Base-by-base conservation (phyloP, 2,797 vertebrate species). In the Pangasius krempfi region DNA sequence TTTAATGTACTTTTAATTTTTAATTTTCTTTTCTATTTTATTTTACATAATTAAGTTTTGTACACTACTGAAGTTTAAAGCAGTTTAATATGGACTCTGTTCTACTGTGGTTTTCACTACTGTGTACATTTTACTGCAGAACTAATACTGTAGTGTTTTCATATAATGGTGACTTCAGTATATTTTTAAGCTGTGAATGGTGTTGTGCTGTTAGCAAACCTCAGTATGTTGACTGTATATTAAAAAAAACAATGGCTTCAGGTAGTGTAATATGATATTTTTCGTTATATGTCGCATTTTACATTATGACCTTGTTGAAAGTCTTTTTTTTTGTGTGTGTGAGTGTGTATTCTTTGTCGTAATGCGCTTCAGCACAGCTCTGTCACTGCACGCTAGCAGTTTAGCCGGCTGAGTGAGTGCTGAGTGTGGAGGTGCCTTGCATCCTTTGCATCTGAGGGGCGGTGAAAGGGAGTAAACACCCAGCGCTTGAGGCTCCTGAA, bases 401-500 rank as follows among this genome's bases (percentile, higher is more conserved):
- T 47, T 12, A 73, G 8, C 72, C 40, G 37, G 18, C 27, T 56
- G 50, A 80, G 27, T 4, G 47, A 30, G 10, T 33, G 52, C 20
- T 58, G 76, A n/a, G 5, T 50, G 27, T 16, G 12, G 16, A 68
- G 83, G 1, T 50, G 12, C n/a, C n/a, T n/a, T n/a, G n/a, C n/a
- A n/a, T n/a, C n/a, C 16, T 52, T 2, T 70, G 47, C 18, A 16
- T 47, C 9, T 33, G 84, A 82, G 5, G 58, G 80, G 80, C 37
- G 58, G 80, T n/a, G 80, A 62, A 52, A 13, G 12, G 54, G 79
- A 47, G 79, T 7, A 3, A n/a, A 85, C 84, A 85, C 84, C 66
- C 66, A 37, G 10, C 30, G 50, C 82, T 44, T 52, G 40, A 12
- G 62, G 82, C 84, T 54, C 30, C 50, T 25, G 0, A 85, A 54